Evolutionary conservation across 2,888 invertebrate genomes (phyloP), one percentile per base, ranked within the genome.

Genomic region (Acleris emargana): DNA sequence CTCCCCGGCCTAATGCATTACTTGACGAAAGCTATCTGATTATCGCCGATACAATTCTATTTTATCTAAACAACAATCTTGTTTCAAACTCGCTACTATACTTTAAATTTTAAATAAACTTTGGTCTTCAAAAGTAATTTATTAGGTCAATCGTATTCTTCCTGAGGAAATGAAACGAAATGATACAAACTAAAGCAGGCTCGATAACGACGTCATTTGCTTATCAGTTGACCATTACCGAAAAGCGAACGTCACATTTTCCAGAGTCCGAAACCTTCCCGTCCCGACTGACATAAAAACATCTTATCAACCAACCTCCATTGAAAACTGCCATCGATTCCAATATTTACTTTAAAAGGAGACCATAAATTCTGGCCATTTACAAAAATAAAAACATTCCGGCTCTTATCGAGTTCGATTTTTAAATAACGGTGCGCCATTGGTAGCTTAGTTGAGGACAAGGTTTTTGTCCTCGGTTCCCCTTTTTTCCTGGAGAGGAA

Each of bases 191-290:
- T 88, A 85, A 89, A 80, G 81, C 81, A 70, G 76, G 74, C 81
- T 85, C 87, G 79, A 87, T 91, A 92, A 91, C 87, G 91, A 90
- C 85, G 74, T 90, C 91, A 87, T 92, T 92, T 91, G 86, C 91
- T 91, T 91, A 92, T 92, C 92, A 90, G 89, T 88, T 92, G 91
- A 91, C 92, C 92, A 90, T 92, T 92, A 90, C 89, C 83, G 87
- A 88, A 90, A 91, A 92, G 90, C 90, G 91, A 91, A 90, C 85
- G 85, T 84, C 82, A 87, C 89, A 91, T 91, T 91, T 89, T 87
- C 84, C 87, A 84, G 82, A 81, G 89, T 90, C 91, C 91, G 86
- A 89, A 84, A 81, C 71, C 67, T 61, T 70, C 60, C 72, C 64
- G 78, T 69, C 68, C 67, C 77, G 82, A 84, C 83, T 79, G 84